Base-by-base conservation (phyloP, 2,113 vertebrate species). In the Abramis brama region DNA sequence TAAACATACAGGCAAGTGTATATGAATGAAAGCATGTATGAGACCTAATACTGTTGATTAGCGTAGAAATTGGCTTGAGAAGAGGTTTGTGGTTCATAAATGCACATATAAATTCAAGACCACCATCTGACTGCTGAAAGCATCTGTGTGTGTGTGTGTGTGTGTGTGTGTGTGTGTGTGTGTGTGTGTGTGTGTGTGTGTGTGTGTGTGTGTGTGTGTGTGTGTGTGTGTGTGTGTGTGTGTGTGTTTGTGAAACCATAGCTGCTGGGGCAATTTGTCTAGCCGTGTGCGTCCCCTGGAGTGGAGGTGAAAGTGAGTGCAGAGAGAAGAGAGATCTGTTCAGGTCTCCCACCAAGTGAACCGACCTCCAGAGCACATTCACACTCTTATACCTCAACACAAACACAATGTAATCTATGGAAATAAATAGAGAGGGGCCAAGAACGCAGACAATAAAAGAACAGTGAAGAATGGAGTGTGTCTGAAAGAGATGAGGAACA, bases 271-370 rank as follows among this genome's bases (percentile, higher is more conserved):
- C 4, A 80, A 64, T 45, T 64, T 62, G 21, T 21, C 13, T 8
- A 45, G 57, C 33, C 19, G 7, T 81, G 79, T 77, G 79, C 55
- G 8, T 86, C 76, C 84, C 70, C 71, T 60, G 75, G 64, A 83
- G 66, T 85, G 73, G 62, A 82, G 60, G 79, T 86, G 79, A 50
- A 68, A 74, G 52, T 74, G 55, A 79, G 82, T 79, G 79, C 43
- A 10, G 27, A 71, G 47, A 81, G 70, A 85, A n/a, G 39, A 74
- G n/a, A 64, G 83, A 87, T 82, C 77, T 81, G 59, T 87, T 80
- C 66, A 15, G 25, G 17, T 66, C n/a, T 83, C 59, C 60, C 62
- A 71, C 62, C 45, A 64, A 70, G 86, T 25, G 47, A 68, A 47
- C 23, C 50, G 30, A 85, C 59, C 70, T 64, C 50, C n/a, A 66